These are phyloP conservation scores for Bothrops jararaca DNA, from an alignment of 2,113 vertebrate genomes.

Conservation along the genomic window DNA sequence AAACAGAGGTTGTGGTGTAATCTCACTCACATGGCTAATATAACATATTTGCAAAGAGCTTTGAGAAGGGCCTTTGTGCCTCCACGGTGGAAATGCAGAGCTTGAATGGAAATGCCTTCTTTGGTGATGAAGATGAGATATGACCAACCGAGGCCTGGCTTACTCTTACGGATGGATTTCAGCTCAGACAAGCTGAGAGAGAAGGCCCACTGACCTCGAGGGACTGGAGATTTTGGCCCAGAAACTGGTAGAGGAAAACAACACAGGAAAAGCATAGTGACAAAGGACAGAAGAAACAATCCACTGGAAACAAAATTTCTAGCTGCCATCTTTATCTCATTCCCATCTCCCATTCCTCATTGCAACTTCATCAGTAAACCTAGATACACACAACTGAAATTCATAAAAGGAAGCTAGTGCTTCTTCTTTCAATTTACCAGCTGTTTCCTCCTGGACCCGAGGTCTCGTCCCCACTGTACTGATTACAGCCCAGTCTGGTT, in stretches of 20 bases:
- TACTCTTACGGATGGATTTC: constrained; percentile 83
- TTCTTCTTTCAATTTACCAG: constrained; percentile 38
- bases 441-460: constrained; percentile 59
- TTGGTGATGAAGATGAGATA: constrained; percentile 87
- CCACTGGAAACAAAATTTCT: not conserved
- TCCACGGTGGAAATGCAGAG: constrained; percentile 87
- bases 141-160: constrained; percentile 85
- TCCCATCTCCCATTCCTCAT: not conserved
- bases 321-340: not conserved
- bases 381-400: not conserved
- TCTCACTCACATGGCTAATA: constrained; percentile 72
- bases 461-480: constrained; percentile 76
- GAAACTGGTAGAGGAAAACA: constrained; percentile 2
- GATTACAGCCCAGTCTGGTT: constrained; percentile 92
- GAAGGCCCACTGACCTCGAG: constrained; percentile 82
- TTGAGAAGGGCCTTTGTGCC: constrained; percentile 83
- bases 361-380: not conserved
- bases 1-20: not conserved
- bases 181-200: constrained; percentile 85
- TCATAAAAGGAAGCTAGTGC: not conserved
- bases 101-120: constrained; percentile 81
- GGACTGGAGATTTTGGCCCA: constrained; percentile 25
- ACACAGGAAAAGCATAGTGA: not conserved
- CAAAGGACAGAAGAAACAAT: not conserved
- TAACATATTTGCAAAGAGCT: constrained; percentile 81